Evolutionary conservation across 1,140 invertebrate species (phyloP).

Genomic region (Lepidotrigona ventralis): DNA sequence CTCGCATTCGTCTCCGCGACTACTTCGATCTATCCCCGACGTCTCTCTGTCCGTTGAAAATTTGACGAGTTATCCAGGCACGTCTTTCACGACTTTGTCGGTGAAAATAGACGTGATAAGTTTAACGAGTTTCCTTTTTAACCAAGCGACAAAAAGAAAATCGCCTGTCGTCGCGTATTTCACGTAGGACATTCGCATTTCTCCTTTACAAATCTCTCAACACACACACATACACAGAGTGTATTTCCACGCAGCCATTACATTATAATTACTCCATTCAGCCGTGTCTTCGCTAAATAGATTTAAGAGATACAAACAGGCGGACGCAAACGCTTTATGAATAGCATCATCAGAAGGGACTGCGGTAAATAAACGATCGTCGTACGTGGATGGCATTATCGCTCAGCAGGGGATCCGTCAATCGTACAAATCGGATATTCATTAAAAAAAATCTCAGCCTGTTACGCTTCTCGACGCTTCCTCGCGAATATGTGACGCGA

Average conservation of each 20-base stretch:
- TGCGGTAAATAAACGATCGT: constrained; percentile 6
- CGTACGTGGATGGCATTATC: not conserved
- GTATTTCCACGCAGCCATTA: not conserved
- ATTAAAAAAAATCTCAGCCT: constrained; percentile 9
- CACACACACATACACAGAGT: not conserved
- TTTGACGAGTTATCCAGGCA: not conserved
- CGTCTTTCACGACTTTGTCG: not conserved
- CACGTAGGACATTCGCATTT: too few species aligned
- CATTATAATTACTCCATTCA: constrained; percentile 3
- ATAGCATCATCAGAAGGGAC: constrained; percentile 15
- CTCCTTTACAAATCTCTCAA: not conserved
- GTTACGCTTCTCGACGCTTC: not conserved
- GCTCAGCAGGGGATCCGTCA: constrained; percentile 12
- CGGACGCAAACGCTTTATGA: not conserved
- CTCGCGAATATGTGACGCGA: not conserved
- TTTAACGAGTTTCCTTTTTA: not conserved
- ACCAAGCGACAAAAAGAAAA: not conserved
- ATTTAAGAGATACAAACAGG: constrained; percentile 10
- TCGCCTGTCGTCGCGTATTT: not conserved
- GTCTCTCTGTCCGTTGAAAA: not conserved
- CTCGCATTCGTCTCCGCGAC: constrained; percentile 16
- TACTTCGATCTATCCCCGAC: constrained; percentile 9
- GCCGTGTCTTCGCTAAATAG: constrained; percentile 4
- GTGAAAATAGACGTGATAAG: not conserved
- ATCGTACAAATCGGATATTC: constrained; percentile 11